These are phyloP conservation scores for Beris morrisii DNA, from an alignment of 2,888 invertebrate species.

Conservation along the genomic window DNA sequence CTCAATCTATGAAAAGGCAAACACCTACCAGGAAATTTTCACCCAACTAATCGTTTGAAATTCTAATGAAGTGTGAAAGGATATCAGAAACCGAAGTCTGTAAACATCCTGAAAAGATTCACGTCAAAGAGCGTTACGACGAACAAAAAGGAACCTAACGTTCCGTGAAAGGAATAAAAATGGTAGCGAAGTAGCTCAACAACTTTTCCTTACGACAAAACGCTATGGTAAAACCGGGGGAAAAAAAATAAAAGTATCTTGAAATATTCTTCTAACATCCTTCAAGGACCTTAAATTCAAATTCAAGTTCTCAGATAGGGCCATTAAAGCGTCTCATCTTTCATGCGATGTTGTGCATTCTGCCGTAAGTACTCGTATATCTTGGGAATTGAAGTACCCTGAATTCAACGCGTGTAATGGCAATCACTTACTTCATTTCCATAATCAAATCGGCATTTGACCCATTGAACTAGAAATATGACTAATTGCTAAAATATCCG, in stretches of 20 bases:
- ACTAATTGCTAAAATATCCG: too few species aligned
- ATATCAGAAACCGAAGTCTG: constrained; percentile 15
- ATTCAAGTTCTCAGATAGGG: neutral
- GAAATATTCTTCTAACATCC: constrained; percentile 8
- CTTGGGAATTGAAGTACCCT: too few species aligned
- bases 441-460: too few species aligned
- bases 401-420: too few species aligned
- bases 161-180: constrained; percentile 10
- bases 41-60: constrained; percentile 9
- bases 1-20: too few species aligned
- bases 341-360: too few species aligned
- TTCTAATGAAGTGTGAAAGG: constrained; percentile 26
- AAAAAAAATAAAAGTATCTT: neutral
- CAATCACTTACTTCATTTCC: too few species aligned
- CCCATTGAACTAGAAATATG: too few species aligned
- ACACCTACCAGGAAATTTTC: too few species aligned
- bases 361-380: too few species aligned
- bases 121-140: neutral
- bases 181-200: neutral
- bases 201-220: neutral
- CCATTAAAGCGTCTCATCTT: too few species aligned
- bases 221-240: too few species aligned
- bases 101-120: constrained; percentile 6
- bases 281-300: constrained; percentile 6
- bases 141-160: constrained; percentile 10